Evolutionary conservation across 2,113 vertebrate genomes (phyloP), one percentile per base, ranked within the genome.

Genomic region (Passer montanus): DNA sequence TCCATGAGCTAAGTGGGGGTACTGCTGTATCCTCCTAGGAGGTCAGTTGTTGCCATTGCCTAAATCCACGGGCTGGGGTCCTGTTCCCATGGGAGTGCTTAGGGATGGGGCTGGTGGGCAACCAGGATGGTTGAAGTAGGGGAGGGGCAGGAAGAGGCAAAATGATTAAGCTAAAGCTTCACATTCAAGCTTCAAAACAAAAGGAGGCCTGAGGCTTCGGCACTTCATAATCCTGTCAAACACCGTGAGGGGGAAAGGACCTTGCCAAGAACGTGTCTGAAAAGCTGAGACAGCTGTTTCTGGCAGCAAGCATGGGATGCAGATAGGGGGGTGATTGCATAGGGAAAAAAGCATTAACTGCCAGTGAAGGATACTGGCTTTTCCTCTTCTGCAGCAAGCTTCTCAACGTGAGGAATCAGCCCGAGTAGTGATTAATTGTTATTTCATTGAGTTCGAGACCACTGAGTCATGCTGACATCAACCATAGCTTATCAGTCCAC

Each of bases 111-210:
- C 63, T 62, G 55, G 7, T 77, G 84, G 43, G 56, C 30, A 82
- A 30, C 50, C 60, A 18, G 60, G 28, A 23, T 49, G 43, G 41
- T 7, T 67, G 47, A 30, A 52, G 23, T 0, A 55, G 43, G 12
- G 11, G 16, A 81, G 73, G 20, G 43, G 47, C 64, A 91, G 46
- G 33, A 56, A 62, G 39, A 89, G 23, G 53, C 26, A 63, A 87
- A 86, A 50, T 59, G 22, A 31, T 93, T 53, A 84, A 87, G 39
- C 39, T 43, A 33, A 53, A 91, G 52, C 39, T 84, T 89, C 46
- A n/a, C 73, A 93, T 90, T 70, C 39, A 81, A 55, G 60, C 69
- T 75, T 94, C 60, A 67, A 78, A 96, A 89, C 81, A 84, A 94
- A 87, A 74, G 56, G 73, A 81, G 72, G 52, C 87, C n/a, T 23